These are phyloP conservation scores for Icerya purchasi DNA, from an alignment of 2,888 invertebrate species.

Conservation along the genomic window DNA sequence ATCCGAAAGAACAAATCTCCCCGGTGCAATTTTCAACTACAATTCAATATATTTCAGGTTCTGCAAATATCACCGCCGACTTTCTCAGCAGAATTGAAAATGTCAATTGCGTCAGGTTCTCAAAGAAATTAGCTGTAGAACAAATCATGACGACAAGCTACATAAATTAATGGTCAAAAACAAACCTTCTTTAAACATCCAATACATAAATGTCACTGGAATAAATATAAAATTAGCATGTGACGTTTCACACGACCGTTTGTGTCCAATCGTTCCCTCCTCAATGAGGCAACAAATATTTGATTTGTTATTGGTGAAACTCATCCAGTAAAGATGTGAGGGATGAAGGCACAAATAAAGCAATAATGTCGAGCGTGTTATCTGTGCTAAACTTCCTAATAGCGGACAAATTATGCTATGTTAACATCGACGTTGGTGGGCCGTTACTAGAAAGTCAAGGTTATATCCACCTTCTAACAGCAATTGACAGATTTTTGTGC, in stretches of 20 bases:
- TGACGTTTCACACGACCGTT: constrained; percentile 18
- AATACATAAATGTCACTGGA: neutral
- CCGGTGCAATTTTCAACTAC: constrained; percentile 14
- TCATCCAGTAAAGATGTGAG: constrained; percentile 23
- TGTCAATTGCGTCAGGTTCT: too few relatives aligned
- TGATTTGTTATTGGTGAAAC: constrained; percentile 17
- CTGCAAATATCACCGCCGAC: constrained; percentile 10
- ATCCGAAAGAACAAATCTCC: constrained; percentile 7
- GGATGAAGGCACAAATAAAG: too few relatives aligned
- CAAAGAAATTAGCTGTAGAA: neutral
- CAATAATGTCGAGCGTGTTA: constrained; percentile 22
- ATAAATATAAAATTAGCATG: neutral
- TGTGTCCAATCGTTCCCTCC: constrained; percentile 9
- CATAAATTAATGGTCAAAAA: neutral
- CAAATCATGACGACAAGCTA: constrained; percentile 4
- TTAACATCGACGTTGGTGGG: too few relatives aligned
- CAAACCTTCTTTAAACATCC: constrained; percentile 12
- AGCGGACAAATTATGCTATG: too few relatives aligned
- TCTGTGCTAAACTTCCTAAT: constrained; percentile 22
- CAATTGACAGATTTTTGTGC: too few relatives aligned
- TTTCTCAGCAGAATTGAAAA: too few relatives aligned
- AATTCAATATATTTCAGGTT: constrained; percentile 10
- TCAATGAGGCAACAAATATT: constrained; percentile 7
- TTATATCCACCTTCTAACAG: too few relatives aligned
- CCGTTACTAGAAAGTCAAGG: too few relatives aligned